Base-by-base conservation (phyloP, 2,113 vertebrate genomes). In the Micronycteris hirsuta region DNA sequence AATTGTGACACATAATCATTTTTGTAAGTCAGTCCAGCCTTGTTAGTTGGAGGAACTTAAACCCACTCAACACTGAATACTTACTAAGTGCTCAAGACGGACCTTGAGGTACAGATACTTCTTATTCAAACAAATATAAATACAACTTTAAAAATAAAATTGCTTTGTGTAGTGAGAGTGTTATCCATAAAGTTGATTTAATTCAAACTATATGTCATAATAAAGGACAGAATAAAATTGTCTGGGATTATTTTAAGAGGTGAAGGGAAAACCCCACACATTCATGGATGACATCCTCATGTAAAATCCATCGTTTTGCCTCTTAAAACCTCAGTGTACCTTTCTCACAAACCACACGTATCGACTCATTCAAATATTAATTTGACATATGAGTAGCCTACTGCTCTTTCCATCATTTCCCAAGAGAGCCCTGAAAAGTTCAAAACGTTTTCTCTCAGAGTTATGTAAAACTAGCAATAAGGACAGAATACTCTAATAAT, bases 361-460 rank as follows among this genome's bases (percentile, higher is more conserved):
- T 96, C 97, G 97, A 97, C 97, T 97, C 97, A 97, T 76, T 90
- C 95, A 96, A 97, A 86, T 94, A 95, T 93, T 96, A 94, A 91
- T 96, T 0, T 96, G 94, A 97, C 95, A 95, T 78, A 96, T 97
- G 96, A 97, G 95, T 73, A 98, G 97, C 93, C 97, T 96, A 94
- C 91, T 93, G 94, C 96, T 96, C 92, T 95, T 97, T 94, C 93
- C 81, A 97, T 93, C 0, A 0, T 94, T 97, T 97, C 83, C 94
- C 86, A 70, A 92, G 96, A 97, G 96, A 97, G n/a, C 96, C 95
- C 61, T 65, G 94, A 71, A 91, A 96, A 93, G 96, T 96, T 97
- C 93, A 96, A 95, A 98, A 71, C 61, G 70, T 97, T 97, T 98
- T 97, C 96, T 97, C 85, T 97, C 92, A 63, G 22, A 94, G 90